phyloP scores from a whole-genome alignment of 2,113 vertebrate species.

The Lynx canadensis region DNA sequence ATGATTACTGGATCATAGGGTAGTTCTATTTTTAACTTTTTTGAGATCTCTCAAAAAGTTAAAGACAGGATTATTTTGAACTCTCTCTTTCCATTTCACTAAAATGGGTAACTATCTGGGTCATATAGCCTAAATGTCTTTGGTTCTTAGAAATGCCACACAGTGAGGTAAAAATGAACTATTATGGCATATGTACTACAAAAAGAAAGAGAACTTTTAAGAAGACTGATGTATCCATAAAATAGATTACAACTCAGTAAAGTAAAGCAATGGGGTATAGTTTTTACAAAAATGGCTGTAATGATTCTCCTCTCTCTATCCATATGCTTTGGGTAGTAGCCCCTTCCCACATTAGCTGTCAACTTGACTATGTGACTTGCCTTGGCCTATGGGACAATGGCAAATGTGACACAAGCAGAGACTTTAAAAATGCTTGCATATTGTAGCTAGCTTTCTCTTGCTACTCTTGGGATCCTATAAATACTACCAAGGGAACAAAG shows the following conservation, averaged over 20 bases:
- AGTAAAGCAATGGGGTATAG: not conserved
- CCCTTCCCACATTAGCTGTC: not conserved
- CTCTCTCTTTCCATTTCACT: slow-evolving; percentile 25
- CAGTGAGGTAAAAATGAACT: not conserved
- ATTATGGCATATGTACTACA: not conserved
- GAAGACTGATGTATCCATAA: not conserved
- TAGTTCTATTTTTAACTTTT: not conserved
- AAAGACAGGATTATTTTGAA: slow-evolving; percentile 54
- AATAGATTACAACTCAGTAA: not conserved
- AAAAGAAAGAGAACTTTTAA: not conserved
- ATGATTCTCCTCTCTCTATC: not conserved
- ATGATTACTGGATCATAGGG: not conserved
- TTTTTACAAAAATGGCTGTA: not conserved
- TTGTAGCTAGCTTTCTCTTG: not conserved
- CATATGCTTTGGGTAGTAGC: not conserved
- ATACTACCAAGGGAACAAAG: not conserved
- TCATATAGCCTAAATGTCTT: not conserved
- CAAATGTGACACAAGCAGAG: not conserved
- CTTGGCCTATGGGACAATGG: not conserved
- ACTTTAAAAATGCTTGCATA: not conserved
- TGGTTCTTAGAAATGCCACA: slow-evolving; percentile 5
- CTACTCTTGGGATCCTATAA: not conserved
- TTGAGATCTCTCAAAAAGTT: not conserved
- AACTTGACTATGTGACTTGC: not conserved
- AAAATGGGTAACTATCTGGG: slow-evolving; percentile 43